Percentiles rank a stretch among this genome's conserved stretches.
Evolutionary conservation across 2,113 vertebrate genomes (phyloP).

Genomic region (Aptenodytes forsteri): DNA sequence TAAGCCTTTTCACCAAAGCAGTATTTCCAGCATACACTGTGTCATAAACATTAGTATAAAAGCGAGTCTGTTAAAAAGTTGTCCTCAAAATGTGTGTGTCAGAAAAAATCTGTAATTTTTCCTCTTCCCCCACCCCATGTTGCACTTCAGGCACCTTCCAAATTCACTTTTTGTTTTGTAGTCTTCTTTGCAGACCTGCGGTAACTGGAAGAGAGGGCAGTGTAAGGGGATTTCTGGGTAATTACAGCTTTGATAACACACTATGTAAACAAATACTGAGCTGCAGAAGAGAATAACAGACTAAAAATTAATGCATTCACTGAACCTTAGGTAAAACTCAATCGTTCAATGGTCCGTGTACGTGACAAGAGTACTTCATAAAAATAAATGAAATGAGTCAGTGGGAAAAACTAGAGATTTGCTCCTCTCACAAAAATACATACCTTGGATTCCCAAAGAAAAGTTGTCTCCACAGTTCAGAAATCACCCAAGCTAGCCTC

Average conservation of each 20-base stretch:
- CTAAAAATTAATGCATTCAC: not conserved
- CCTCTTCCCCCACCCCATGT: not conserved
- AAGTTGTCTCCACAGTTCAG: not conserved
- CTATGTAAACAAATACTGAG: not conserved
- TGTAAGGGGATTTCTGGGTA: not conserved
- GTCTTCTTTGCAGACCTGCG: not conserved
- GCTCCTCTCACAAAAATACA: not conserved
- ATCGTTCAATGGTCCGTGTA: not conserved
- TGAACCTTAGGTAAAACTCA: not conserved
- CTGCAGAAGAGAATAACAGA: not conserved
- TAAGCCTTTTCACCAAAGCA: not conserved
- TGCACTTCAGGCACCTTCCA: not conserved
- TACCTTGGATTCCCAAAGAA: not conserved
- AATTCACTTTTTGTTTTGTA: fast-evolving
- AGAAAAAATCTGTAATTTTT: not conserved
- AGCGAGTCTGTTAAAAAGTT: not conserved
- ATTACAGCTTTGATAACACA: not conserved
- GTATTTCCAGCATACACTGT: not conserved
- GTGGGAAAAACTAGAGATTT: not conserved
- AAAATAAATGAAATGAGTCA: not conserved
- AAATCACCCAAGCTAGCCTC: not conserved
- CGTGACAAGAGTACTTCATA: not conserved
- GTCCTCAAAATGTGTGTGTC: not conserved
- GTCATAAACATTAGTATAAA: not conserved
- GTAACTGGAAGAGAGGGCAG: not conserved